These are phyloP conservation scores for Tamandua tetradactyla DNA, from an alignment of 2,797 vertebrate genomes.

Conservation along the genomic window DNA sequence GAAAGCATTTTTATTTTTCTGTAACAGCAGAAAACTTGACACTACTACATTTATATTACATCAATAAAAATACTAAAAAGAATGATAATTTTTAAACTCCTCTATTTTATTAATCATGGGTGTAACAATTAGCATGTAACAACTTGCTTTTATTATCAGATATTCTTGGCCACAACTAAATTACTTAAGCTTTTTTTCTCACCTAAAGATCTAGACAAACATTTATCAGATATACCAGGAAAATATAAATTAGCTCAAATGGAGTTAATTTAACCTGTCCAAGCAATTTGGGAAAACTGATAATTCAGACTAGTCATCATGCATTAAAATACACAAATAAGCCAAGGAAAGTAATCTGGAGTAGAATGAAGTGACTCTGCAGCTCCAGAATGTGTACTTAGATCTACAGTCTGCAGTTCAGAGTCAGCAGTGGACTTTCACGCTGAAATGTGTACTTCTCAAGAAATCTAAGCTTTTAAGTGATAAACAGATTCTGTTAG, in stretches of 20 bases:
- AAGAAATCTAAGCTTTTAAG: slow-evolving; percentile 81
- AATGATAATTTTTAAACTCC: not conserved
- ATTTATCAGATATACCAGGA: slow-evolving; percentile 49
- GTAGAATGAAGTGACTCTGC: slow-evolving; percentile 80
- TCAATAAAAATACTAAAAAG: slow-evolving; percentile 41
- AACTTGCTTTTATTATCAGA: not conserved
- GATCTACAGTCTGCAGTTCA: slow-evolving; percentile 83
- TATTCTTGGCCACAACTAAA: slow-evolving; percentile 2
- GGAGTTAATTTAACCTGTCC: slow-evolving; percentile 82
- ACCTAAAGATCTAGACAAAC: slow-evolving; percentile 44
- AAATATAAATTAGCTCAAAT: slow-evolving; percentile 70
- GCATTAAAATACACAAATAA: slow-evolving; percentile 87
- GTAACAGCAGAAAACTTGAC: not conserved
- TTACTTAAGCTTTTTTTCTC: slow-evolving; percentile 37
- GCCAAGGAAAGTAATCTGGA: slow-evolving; percentile 83
- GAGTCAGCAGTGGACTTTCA: slow-evolving; percentile 80
- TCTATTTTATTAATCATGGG: not conserved
- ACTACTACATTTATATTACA: not conserved
- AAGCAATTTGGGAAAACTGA: slow-evolving; percentile 77
- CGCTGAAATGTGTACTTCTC: slow-evolving; percentile 73
- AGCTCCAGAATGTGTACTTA: slow-evolving; percentile 86
- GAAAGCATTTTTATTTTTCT: not conserved
- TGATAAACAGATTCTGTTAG: slow-evolving; percentile 76
- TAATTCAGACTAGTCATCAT: slow-evolving; percentile 81
- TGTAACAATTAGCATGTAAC: not conserved